Conservation (phyloP, 2,797 vertebrate species). For the Tolypeutes matacus region DNA sequence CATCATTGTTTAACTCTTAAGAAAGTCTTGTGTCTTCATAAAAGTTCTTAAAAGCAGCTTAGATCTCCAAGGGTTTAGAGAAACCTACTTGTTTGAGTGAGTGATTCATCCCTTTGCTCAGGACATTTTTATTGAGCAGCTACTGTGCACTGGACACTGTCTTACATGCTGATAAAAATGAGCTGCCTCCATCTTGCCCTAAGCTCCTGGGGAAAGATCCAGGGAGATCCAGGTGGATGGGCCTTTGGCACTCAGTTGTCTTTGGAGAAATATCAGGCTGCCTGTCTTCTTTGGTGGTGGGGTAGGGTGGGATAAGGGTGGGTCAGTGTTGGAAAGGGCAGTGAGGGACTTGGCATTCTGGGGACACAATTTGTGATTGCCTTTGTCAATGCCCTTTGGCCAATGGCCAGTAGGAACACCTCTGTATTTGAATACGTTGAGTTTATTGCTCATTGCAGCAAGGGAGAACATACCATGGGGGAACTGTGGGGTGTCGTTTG, state of each 20-base stretch:
- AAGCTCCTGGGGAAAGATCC: not conserved
- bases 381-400: not conserved
- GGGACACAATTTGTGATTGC: not conserved
- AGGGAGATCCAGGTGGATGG: not conserved
- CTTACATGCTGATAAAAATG: not conserved
- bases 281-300: not conserved
- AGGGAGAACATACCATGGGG: not conserved
- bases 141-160: not conserved
- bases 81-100: not conserved
- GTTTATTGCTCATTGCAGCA: not conserved
- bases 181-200: not conserved
- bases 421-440: not conserved
- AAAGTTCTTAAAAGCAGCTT: slow-evolving; percentile 8
- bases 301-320: too few relatives aligned
- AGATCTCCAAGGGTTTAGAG: not conserved
- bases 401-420: not conserved
- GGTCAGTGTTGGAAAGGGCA: not conserved
- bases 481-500: rapidly evolving
- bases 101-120: not conserved
- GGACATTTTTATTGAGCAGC: not conserved
- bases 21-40: slow-evolving; percentile 17
- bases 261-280: slow-evolving; percentile 6
- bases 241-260: not conserved
- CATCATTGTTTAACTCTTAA: not conserved
- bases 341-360: not conserved